A percentile compares a stretch with the other conserved stretches of the same genome.
These are phyloP conservation scores for Cydia fagiglandana DNA, from an alignment of 1,140 invertebrate genomes.

Conservation along the genomic window DNA sequence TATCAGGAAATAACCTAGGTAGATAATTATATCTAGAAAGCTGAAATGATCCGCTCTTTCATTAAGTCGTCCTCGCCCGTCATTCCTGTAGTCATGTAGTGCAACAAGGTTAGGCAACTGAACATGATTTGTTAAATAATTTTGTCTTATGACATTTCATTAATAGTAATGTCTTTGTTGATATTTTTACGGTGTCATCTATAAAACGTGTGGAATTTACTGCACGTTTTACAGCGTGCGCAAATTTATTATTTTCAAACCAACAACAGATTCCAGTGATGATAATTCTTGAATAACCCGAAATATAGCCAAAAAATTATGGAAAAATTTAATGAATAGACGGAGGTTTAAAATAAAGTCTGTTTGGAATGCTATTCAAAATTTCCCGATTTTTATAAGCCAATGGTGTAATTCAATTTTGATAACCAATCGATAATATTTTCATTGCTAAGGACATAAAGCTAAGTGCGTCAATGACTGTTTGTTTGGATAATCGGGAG, in stretches of 20 bases:
- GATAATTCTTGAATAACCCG: no score
- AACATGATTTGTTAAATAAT: not conserved
- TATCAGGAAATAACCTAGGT: not conserved
- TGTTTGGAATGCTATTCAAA: no score
- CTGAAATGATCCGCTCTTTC: not conserved
- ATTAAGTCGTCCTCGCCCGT: not conserved
- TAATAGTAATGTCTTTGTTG: not conserved
- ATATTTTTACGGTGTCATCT: not conserved
- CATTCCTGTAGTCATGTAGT: not conserved
- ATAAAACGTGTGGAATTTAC: no score
- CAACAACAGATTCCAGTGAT: no score
- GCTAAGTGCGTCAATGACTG: conserved; percentile 14
- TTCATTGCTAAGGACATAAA: conserved; percentile 14
- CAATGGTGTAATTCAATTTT: not conserved
- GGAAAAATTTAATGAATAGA: no score
- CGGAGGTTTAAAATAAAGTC: no score
- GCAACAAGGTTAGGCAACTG: conserved; percentile 8
- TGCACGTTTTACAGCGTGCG: no score
- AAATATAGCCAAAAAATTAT: no score
- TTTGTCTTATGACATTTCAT: conserved; percentile 1
- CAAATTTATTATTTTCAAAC: no score
- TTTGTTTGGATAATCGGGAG: conserved; percentile 11
- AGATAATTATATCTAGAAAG: not conserved
- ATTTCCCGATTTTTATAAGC: no score
- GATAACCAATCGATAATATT: not conserved